Base-by-base conservation (phyloP, 2,888 invertebrate genomes). In the Harpalus rubripes region DNA sequence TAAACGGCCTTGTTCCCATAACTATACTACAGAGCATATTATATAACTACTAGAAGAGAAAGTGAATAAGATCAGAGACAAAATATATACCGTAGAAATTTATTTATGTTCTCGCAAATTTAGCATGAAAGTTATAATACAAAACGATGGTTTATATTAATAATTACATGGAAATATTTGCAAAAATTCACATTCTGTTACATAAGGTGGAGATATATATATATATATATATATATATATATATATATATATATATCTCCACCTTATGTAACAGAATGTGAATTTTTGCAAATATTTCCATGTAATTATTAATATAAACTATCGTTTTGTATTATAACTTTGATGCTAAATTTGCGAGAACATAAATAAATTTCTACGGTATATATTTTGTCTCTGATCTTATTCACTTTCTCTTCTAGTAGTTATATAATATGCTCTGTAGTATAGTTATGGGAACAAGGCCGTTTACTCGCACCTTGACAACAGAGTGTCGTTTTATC, bases 1-100 rank as follows among this genome's bases (percentile, higher is more conserved):
- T 80, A 80, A 80, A 74, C 41, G 74, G 72, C 83, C 83, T 83
- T 83, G 83, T 83, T 83, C 83, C 68, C 83, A 72, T 74, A 83
- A 72, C 41, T 41, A 41, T 41, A 41, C 41, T 41, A 56, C 68
- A 26, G 32, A 26, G 58, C 72, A 58, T 72, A 72, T 72, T 83
- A 83, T 83, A 83, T 83, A 83, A 83, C 74, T 83, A 83, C 22
- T 83, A 58, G 83, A 83, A 83, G 83, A 83, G 83, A 83, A 83
- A 83, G 83, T 83, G 61, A 83, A 74, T 18, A 32, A 83, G 83
- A 83, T 74, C 83, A 83, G 72, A 83, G 72, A 58, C 74, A 83
- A 83, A 83, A 74, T 74, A 74, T 56, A 72, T 15, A 16, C 12
- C 16, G 72, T 72, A 44, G 22, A 81, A 52, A 65, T 81, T 15